These are phyloP conservation scores for Orchestia grillus DNA, from an alignment of 1,140 invertebrate genomes.

Conservation along the genomic window DNA sequence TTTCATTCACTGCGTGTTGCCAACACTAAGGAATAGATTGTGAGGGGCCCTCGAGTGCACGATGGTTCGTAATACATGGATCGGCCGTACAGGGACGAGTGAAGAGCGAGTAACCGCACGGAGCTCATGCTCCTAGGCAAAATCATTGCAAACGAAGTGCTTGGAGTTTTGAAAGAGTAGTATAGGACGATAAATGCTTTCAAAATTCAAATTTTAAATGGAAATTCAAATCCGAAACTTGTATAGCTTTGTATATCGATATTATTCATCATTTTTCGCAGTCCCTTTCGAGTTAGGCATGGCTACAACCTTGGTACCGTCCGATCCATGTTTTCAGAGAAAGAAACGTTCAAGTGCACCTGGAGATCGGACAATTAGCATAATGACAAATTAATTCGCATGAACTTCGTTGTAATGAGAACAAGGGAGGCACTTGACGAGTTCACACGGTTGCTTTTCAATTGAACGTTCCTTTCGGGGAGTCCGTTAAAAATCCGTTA, in stretches of 20 bases:
- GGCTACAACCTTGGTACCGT: background rate
- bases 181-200: background rate
- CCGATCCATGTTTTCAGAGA: background rate
- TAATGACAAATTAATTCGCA: background rate
- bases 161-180: background rate
- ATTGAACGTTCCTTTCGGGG: background rate
- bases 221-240: background rate
- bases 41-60: background rate
- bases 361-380: background rate
- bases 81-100: background rate
- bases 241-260: background rate
- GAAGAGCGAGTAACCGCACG: background rate
- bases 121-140: background rate
- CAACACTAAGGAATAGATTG: background rate
- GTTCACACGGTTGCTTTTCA: background rate
- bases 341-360: background rate
- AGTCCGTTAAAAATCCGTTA: background rate
- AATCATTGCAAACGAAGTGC: background rate
- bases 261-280: background rate
- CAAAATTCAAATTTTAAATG: background rate
- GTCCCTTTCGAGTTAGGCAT: background rate
- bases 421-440: background rate
- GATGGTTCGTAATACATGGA: background rate
- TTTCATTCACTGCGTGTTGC: background rate
- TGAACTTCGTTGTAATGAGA: background rate